These are phyloP conservation scores for Lagopus leucura DNA, from an alignment of 2,113 vertebrate species.

Conservation along the genomic window DNA sequence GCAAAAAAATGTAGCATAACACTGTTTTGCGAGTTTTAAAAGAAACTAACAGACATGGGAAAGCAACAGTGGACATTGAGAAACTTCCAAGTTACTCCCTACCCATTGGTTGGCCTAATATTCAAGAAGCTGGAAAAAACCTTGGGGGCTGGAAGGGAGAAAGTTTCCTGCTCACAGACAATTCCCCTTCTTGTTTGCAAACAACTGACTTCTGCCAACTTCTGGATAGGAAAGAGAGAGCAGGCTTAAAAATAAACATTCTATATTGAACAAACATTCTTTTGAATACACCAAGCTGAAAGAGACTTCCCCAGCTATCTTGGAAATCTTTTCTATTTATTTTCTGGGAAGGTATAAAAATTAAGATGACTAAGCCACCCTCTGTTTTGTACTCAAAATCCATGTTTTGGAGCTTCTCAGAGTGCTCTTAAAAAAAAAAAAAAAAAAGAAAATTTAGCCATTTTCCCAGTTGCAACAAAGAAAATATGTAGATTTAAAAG, in stretches of 20 bases:
- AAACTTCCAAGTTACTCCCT: not conserved
- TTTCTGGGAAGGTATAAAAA: conserved; percentile 8
- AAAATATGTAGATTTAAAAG: not conserved
- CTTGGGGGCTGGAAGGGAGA: not conserved
- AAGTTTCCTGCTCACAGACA: not conserved
- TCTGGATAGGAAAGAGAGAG: conserved; percentile 19
- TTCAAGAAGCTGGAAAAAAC: not conserved
- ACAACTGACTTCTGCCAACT: conserved; percentile 38
- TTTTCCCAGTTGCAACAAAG: not conserved
- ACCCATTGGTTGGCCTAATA: rapidly evolving
- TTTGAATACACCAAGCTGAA: not conserved
- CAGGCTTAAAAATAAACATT: conserved; percentile 49
- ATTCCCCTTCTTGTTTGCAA: conserved; percentile 28
- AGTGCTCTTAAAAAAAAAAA: not conserved
- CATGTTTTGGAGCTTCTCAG: not conserved
- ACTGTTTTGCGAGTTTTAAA: not conserved
- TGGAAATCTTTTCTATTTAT: not conserved
- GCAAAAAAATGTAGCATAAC: not conserved
- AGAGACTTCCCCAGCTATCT: not conserved
- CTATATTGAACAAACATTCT: conserved; percentile 10
- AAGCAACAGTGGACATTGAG: not conserved
- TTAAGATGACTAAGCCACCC: not conserved
- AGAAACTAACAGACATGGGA: not conserved
- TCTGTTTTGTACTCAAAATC: not conserved
- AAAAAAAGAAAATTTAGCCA: not conserved